Conservation (phyloP, 2,888 invertebrate species). For the Mesodorylaimus sp. region DNA sequence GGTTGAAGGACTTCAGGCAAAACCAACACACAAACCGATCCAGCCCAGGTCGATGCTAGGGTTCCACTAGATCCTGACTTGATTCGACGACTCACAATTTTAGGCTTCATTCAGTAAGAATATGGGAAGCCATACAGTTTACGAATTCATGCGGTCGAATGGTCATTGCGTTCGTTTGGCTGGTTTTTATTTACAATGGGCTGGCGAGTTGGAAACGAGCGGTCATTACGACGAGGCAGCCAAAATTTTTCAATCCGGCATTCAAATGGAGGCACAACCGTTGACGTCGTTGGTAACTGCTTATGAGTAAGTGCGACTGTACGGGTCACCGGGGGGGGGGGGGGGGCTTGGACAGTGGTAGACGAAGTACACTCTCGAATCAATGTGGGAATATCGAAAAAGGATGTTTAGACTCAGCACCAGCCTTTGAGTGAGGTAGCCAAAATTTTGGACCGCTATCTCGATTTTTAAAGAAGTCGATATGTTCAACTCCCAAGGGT, state of each 20-base stretch:
- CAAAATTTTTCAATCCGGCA: slow-evolving; percentile 56
- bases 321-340: too few relatives aligned
- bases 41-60: too few relatives aligned
- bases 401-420: too few relatives aligned
- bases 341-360: too few relatives aligned
- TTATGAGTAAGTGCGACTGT: not conserved
- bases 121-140: slow-evolving; percentile 45
- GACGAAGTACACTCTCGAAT: too few relatives aligned
- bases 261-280: slow-evolving; percentile 58
- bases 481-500: too few relatives aligned
- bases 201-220: slow-evolving; percentile 60
- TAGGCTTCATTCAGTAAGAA: slow-evolving; percentile 12
- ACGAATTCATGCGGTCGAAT: slow-evolving; percentile 56
- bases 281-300: not conserved
- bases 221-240: slow-evolving; percentile 66
- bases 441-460: too few relatives aligned
- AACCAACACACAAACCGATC: too few relatives aligned
- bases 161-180: slow-evolving; percentile 63
- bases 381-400: too few relatives aligned
- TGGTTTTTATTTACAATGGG: slow-evolving; percentile 71
- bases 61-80: slow-evolving; percentile 10
- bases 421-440: too few relatives aligned
- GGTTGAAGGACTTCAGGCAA: too few relatives aligned
- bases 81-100: slow-evolving; percentile 5
- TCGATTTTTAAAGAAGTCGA: too few relatives aligned